These are phyloP conservation scores for Melitaea athalia DNA, from an alignment of 2,888 invertebrate species.

Conservation along the genomic window DNA sequence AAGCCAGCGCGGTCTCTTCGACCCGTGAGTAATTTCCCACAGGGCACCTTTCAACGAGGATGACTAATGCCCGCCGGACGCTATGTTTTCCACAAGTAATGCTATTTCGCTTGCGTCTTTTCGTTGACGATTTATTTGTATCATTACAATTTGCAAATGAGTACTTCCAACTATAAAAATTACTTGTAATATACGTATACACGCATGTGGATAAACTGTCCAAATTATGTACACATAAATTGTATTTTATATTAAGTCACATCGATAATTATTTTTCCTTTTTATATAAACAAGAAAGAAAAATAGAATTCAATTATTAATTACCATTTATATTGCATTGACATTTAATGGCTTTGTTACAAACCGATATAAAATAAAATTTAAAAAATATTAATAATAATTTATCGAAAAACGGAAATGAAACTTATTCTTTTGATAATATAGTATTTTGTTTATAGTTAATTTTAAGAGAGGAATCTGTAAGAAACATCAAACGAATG, in stretches of 20 bases:
- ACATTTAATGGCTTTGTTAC: background rate
- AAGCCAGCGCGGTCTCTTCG: constrained; percentile 47
- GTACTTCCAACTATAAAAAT: background rate
- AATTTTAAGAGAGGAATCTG: constrained; percentile 27
- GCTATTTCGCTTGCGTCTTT: constrained; percentile 32
- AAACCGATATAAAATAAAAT: background rate
- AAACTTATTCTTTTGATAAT: constrained; percentile 8
- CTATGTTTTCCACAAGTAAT: constrained; percentile 50
- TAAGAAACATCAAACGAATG: constrained; percentile 38
- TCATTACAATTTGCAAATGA: constrained; percentile 35
- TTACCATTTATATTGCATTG: background rate
- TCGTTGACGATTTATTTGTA: constrained; percentile 34
- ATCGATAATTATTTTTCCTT: too few species aligned
- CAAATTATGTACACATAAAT: background rate
- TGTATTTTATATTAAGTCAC: too few species aligned
- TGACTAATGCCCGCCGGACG: constrained; percentile 72
- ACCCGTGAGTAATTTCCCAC: constrained; percentile 71
- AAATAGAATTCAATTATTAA: background rate
- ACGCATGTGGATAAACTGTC: background rate
- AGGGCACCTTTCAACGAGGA: constrained; percentile 74
- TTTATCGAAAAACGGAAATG: background rate
- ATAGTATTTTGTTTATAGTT: constrained; percentile 31
- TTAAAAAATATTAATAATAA: background rate
- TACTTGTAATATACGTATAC: background rate
- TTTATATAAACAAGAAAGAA: too few species aligned